Percentiles rank a stretch among this genome's conserved stretches.
phyloP scores from a whole-genome alignment of 2,888 invertebrate genomes.

The Gymnocheta viridis region DNA sequence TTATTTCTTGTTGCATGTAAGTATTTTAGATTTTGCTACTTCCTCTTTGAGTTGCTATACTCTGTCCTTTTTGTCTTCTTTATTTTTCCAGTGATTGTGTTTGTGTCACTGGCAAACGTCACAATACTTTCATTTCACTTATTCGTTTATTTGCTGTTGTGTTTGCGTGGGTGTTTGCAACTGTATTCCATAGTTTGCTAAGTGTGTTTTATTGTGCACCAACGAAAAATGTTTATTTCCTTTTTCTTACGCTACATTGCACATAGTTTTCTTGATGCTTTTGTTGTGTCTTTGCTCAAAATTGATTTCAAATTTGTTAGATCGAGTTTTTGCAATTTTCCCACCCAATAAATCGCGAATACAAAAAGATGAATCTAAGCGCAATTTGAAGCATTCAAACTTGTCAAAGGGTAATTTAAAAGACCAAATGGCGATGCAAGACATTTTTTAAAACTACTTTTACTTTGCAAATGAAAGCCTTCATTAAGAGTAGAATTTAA shows the following conservation, averaged over 20 bases:
- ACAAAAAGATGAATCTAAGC: neutral
- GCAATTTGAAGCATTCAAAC: neutral
- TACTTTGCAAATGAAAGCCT: neutral
- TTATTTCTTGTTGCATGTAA: constrained; percentile 29
- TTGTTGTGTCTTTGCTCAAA: constrained; percentile 1
- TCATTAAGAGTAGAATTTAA: neutral
- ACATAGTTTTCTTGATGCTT: constrained; percentile 26
- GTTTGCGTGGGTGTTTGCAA: neutral
- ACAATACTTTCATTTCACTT: constrained; percentile 53
- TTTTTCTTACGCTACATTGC: constrained; percentile 54
- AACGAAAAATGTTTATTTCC: constrained; percentile 65
- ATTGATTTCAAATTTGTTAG: constrained; percentile 48
- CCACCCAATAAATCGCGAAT: constrained; percentile 9
- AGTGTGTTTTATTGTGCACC: constrained; percentile 53
- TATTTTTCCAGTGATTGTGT: constrained; percentile 25
- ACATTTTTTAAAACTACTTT: neutral
- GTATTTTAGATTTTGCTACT: constrained; percentile 40
- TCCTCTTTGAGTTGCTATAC: constrained; percentile 8
- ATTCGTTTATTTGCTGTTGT: constrained; percentile 12
- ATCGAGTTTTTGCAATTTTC: constrained; percentile 10
- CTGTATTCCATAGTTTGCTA: constrained; percentile 18
- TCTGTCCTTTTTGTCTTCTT: neutral
- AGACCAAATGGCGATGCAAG: neutral
- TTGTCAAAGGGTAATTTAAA: neutral
- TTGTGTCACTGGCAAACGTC: constrained; percentile 59